These are phyloP conservation scores for Erethizon dorsatum DNA, from an alignment of 2,797 vertebrate species.

Conservation along the genomic window DNA sequence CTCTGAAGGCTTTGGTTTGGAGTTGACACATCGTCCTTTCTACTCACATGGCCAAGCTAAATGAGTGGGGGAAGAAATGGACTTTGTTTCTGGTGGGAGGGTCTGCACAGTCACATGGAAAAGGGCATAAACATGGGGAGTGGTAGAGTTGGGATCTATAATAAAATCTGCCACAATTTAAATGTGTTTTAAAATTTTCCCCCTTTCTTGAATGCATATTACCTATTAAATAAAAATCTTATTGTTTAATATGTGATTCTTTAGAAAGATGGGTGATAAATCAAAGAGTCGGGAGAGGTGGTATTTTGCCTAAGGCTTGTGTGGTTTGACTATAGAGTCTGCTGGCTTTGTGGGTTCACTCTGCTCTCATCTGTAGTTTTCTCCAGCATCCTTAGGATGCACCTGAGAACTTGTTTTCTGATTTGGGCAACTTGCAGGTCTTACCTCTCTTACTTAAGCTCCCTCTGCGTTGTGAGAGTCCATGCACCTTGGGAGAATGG, in stretches of 20 bases:
- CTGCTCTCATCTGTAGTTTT: not conserved
- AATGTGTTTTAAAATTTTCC: not conserved
- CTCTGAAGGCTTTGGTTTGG: not conserved
- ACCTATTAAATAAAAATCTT: not conserved
- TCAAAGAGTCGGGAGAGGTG: not conserved
- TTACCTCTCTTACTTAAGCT: not conserved
- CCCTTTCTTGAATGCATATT: not conserved
- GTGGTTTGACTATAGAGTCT: not conserved
- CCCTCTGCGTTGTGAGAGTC: not conserved
- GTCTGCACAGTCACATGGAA: not conserved
- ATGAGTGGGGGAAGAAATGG: not conserved
- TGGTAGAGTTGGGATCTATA: not conserved
- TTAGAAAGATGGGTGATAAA: not conserved
- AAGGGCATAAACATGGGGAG: not conserved
- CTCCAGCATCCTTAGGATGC: not conserved
- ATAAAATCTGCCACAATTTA: not conserved
- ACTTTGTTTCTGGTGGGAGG: slow-evolving; percentile 3
- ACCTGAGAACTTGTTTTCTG: not conserved
- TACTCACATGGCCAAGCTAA: not conserved
- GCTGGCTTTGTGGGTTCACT: not conserved
- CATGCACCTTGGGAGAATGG: not conserved
- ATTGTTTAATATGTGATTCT: not conserved
- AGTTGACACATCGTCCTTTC: not conserved
- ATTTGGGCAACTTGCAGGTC: not conserved
- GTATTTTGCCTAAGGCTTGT: not conserved